These are phyloP conservation scores for Lycia hirtaria DNA, from an alignment of 2,888 invertebrate species.

Conservation along the genomic window DNA sequence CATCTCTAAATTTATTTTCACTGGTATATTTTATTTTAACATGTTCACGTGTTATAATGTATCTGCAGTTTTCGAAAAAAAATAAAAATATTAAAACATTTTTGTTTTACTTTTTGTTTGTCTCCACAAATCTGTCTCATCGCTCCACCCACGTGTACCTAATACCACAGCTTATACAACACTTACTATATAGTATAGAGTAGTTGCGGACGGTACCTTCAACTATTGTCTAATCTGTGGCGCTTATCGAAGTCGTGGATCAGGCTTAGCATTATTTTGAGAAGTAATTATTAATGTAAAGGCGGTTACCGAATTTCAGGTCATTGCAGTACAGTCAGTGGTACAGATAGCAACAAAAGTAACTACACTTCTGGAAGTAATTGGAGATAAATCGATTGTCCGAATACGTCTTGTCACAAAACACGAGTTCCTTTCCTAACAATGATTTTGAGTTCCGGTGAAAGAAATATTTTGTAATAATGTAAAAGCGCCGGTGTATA, in stretches of 20 bases:
- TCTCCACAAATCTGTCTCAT: background rate
- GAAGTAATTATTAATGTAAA: slow-evolving; percentile 84
- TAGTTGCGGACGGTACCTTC: background rate
- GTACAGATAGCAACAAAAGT: slow-evolving; percentile 1
- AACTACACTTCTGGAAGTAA: background rate
- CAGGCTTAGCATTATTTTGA: slow-evolving; percentile 82
- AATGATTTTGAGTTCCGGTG: too few relatives aligned
- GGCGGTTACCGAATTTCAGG: slow-evolving; percentile 82
- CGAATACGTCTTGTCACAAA: too few relatives aligned
- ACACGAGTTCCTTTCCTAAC: too few relatives aligned
- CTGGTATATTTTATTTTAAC: too few relatives aligned
- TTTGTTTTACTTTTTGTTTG: too few relatives aligned
- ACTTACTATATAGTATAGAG: background rate
- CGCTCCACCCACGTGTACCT: slow-evolving; percentile 30
- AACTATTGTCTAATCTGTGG: slow-evolving; percentile 1
- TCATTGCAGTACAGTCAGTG: slow-evolving; percentile 64
- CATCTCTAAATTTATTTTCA: too few relatives aligned
- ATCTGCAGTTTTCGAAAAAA: too few relatives aligned
- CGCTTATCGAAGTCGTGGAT: slow-evolving; percentile 79
- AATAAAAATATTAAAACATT: too few relatives aligned
- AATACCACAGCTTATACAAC: slow-evolving; percentile 3
- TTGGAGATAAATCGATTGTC: background rate
- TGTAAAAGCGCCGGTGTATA: too few relatives aligned
- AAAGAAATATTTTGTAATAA: too few relatives aligned
- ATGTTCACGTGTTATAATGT: too few relatives aligned